phyloP scores from a whole-genome alignment of 2,888 invertebrate genomes.

The Altica lythri region DNA sequence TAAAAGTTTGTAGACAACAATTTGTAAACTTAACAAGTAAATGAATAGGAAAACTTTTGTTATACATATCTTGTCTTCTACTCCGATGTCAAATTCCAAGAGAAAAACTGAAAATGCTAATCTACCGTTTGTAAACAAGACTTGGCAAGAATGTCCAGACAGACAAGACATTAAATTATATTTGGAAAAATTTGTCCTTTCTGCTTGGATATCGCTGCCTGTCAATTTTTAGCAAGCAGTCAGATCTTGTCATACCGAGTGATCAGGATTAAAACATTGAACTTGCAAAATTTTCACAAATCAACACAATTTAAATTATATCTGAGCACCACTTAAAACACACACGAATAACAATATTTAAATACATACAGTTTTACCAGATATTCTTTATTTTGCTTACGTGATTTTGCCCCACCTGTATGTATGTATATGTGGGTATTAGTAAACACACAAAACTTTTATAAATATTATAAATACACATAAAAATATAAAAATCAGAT shows the following conservation, averaged over 20 bases:
- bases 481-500: constrained; percentile 47
- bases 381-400: constrained; percentile 59
- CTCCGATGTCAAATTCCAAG: neutral
- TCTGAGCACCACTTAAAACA: constrained; percentile 59
- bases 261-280: constrained; percentile 56
- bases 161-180: constrained; percentile 19
- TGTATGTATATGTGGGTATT: constrained; percentile 60
- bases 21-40: neutral
- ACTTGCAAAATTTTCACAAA: constrained; percentile 58
- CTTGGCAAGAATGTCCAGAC: constrained; percentile 34
- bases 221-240: constrained; percentile 52
- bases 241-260: constrained; percentile 55
- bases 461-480: constrained; percentile 49
- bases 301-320: constrained; percentile 57
- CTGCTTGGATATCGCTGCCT: constrained; percentile 37
- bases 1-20: neutral
- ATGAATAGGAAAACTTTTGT: neutral
- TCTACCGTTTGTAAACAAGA: constrained; percentile 21
- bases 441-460: constrained; percentile 56
- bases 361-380: constrained; percentile 60
- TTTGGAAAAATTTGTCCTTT: constrained; percentile 26
- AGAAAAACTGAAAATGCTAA: constrained; percentile 15
- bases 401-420: constrained; percentile 60
- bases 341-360: constrained; percentile 58
- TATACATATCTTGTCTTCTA: constrained; percentile 5